These are phyloP conservation scores for Clistopyga incitator DNA, from an alignment of 2,888 invertebrate species.

Conservation along the genomic window DNA sequence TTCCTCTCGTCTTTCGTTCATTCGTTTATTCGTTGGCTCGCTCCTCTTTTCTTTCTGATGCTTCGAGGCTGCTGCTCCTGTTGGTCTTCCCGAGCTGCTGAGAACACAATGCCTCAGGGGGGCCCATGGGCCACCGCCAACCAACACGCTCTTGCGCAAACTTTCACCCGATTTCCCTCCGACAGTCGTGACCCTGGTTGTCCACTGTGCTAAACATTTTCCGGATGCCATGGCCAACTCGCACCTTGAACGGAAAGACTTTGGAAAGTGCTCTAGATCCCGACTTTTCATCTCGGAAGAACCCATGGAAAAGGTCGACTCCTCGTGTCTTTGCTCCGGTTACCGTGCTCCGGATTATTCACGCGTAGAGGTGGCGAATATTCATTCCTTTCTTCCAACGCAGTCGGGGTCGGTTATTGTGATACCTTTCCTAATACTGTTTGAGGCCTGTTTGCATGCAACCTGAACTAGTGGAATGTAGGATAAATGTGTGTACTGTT, in stretches of 20 bases:
- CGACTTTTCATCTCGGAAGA: constrained; percentile 22
- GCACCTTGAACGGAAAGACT: constrained; percentile 33
- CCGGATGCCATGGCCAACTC: constrained; percentile 1
- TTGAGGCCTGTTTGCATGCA: constrained; percentile 57
- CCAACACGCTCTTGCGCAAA: constrained; percentile 78
- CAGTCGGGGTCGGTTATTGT: constrained; percentile 58
- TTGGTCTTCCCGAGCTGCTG: constrained; percentile 56
- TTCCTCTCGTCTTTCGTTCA: constrained; percentile 66
- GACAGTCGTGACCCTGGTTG: constrained; percentile 1
- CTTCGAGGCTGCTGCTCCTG: constrained; percentile 46
- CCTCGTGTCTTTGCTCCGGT: constrained; percentile 56
- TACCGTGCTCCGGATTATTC: constrained; percentile 58
- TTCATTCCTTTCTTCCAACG: constrained; percentile 58
- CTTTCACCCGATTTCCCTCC: constrained; percentile 81
- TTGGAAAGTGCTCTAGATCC: constrained; percentile 57
- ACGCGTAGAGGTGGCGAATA: constrained; percentile 55
- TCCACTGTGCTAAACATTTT: constrained; percentile 30
- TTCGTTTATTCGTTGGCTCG: constrained; percentile 47
- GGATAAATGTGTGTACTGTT: no score
- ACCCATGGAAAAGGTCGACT: constrained; percentile 21
- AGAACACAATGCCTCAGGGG: constrained; percentile 71
- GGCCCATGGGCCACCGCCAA: constrained; percentile 47
- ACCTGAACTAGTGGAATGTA: constrained; percentile 42
- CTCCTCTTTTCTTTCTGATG: constrained; percentile 52
- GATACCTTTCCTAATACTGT: constrained; percentile 57